Evolutionary conservation across 2,113 vertebrate species (phyloP).

Genomic region (Sakesphorus luctuosus): DNA sequence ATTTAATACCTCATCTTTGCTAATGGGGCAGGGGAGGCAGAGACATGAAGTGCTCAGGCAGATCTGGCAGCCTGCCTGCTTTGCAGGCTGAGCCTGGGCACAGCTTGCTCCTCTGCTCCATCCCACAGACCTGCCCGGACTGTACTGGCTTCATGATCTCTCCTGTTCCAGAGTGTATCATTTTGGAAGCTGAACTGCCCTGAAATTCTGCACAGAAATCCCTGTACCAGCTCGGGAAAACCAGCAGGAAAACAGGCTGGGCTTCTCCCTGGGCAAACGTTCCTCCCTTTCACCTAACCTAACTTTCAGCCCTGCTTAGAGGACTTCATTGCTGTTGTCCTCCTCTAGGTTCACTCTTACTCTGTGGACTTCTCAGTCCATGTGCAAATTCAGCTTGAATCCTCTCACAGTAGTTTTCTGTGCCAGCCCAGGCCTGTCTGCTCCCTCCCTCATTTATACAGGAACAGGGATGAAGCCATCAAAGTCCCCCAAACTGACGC

Average conservation of each 20-base stretch:
- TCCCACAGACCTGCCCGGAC: neutral
- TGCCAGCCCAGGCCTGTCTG: neutral
- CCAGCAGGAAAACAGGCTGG: neutral
- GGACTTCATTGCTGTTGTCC: rapidly evolving
- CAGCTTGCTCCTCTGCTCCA: neutral
- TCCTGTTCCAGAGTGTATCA: neutral
- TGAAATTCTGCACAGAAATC: neutral
- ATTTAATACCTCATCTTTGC: neutral
- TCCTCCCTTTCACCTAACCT: neutral
- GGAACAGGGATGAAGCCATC: neutral
- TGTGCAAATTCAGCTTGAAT: neutral
- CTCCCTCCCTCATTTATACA: neutral
- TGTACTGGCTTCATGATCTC: neutral
- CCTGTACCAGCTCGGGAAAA: neutral
- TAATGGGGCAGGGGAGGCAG: neutral
- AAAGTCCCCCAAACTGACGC: neutral
- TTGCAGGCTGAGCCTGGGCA: neutral
- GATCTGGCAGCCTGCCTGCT: neutral
- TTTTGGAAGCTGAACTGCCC: neutral
- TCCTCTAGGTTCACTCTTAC: neutral
- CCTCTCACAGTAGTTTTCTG: neutral
- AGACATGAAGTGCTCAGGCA: rapidly evolving
- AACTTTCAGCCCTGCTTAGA: neutral
- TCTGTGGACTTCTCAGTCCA: neutral
- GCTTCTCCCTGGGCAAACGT: neutral